Base-by-base conservation (phyloP, 2,113 vertebrate species). In the Suncus etruscus region DNA sequence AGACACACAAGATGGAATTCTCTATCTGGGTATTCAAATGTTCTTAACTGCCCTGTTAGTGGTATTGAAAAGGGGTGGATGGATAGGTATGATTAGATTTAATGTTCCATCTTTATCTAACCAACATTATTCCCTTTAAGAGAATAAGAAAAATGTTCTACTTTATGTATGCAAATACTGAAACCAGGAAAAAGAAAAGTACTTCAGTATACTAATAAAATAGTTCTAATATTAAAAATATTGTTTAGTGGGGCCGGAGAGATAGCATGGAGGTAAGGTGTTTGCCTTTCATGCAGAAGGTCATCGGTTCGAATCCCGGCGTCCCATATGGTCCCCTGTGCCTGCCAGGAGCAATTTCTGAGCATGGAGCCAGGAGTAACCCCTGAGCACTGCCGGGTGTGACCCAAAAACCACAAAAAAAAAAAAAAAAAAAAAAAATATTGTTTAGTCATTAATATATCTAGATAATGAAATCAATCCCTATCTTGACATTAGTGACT, bases 161-260 rank as follows among this genome's bases (percentile, higher is more conserved):
- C 45, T 85, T 70, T 16, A 39, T 48, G 27, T 73, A 79, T 88
- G 72, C 45, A 86, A 61, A 68, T 54, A 78, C 12, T 25, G 18
- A 87, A 90, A 54, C 6, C 14, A 85, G 22, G n/a, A 89, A 83
- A 61, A 24, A 69, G 22, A 91, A 89, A 92, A 85, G 18, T 58
- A 66, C 63, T 66, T 22, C 24, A 39, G 78, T 86, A 51, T 32
- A 31, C 25, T 61, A 22, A 61, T 61, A 61, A 61, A 61, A 20
- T 61, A 61, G 58, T 61, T 20, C 58, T 61, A 20, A 5, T 61
- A 61, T 12, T 79, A 31, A 47, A 18, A 20, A 22, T 20, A 72
- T 20, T 73, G 16, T 85, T 65, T 90, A 61, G 8, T 73, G n/a
- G n/a, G n/a, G n/a, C n/a, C n/a, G n/a, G n/a, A n/a, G n/a, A n/a